Evolutionary conservation across 2,888 invertebrate genomes (phyloP), one percentile per base, ranked within the genome.

Genomic region (Amblyjoppa fuscipennis): DNA sequence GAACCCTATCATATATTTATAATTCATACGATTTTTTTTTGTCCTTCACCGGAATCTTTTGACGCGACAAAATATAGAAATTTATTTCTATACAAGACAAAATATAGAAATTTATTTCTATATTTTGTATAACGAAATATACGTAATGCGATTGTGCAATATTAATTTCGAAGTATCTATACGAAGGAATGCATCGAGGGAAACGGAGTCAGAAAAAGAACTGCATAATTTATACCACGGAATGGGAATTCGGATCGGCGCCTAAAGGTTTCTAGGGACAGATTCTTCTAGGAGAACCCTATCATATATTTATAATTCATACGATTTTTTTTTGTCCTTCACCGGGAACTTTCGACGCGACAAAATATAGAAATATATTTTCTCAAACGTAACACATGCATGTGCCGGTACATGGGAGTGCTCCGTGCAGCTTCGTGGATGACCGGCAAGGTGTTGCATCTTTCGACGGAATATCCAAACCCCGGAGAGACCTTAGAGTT

Each of bases 231-330:
- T 34, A 69, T 68, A 80, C n/a, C 59, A 20, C 28, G 38, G 59
- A 70, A 64, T 76, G 70, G 70, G 70, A 70, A 70, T 64, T 81
- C 76, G 34, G 41, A 76, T 76, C 76, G 70, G 76, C 76, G 70
- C 51, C n/a, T 68, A 49, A 31, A 28, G 53, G 25, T 59, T 34
- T 53, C n/a, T 38, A 11, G 70, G 20, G 20, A 16, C 7, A 3
- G 38, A 45, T 64, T 70, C 75, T 70, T 69, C 25, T 56, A 45
- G 20, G 31, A 41, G 45, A 38, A 49, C 28, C 31, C 31, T 13
- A 20, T 16, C 13, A 61, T 45, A 61, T 61, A 64, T 49, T 49
- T 49, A 41, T 7, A 59, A 69, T 61, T 69, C 34, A 68, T 64
- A 31, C 16, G 7, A 53, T 56, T 68, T 68, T 64, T 75, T 34